Evolutionary conservation across 1,140 invertebrate genomes (phyloP).

Genomic region (Drosophila miranda): DNA sequence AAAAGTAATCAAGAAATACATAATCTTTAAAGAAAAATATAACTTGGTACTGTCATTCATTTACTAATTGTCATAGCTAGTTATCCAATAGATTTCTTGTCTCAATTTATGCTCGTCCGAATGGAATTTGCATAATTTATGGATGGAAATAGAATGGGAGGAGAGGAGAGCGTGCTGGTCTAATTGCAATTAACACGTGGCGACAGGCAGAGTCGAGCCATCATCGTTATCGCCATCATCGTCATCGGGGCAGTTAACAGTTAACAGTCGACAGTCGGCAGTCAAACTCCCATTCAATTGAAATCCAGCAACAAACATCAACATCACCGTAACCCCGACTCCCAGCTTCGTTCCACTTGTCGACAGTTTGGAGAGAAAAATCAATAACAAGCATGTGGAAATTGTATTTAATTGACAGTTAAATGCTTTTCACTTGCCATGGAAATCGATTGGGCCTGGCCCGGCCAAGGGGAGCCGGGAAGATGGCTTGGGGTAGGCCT

Average conservation of each 20-base stretch:
- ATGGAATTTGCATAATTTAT: conserved; percentile 41
- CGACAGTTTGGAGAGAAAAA: conserved; percentile 58
- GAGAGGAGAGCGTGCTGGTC: conserved; percentile 43
- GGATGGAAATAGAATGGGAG: background rate
- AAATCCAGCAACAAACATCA: conserved; percentile 10
- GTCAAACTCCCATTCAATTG: conserved; percentile 10
- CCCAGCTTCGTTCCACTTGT: conserved; percentile 52
- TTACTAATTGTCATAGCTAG: too few species aligned
- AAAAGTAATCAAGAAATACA: too few species aligned
- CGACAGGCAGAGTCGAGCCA: conserved; percentile 42
- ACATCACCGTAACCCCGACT: background rate
- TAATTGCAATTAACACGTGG: conserved; percentile 79
- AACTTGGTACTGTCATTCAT: too few species aligned
- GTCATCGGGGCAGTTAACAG: conserved; percentile 14
- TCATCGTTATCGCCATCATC: conserved; percentile 42
- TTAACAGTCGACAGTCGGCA: background rate
- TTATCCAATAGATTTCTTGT: conserved; percentile 64
- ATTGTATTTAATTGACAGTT: conserved; percentile 79
- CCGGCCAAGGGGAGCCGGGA: conserved; percentile 4
- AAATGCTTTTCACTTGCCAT: conserved; percentile 73
- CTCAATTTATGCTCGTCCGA: conserved; percentile 50
- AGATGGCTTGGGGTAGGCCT: conserved; percentile 23
- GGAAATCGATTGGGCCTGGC: conserved; percentile 63
- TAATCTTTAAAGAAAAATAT: too few species aligned
- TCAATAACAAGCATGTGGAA: conserved; percentile 69